Base-by-base conservation (phyloP, 1,140 invertebrate genomes). In the Antheraea mylitta region DNA sequence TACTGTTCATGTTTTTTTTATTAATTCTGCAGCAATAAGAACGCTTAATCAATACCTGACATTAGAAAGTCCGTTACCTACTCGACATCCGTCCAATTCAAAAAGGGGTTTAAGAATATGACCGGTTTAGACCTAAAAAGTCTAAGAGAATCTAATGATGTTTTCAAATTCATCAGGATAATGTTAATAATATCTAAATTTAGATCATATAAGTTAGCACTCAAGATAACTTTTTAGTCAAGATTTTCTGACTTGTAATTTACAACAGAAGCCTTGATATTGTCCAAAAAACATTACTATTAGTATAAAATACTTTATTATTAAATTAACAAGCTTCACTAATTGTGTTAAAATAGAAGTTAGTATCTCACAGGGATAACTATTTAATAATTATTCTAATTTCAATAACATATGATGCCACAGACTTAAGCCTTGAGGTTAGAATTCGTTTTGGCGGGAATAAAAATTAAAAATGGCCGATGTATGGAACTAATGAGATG, bases 91-190 rank as follows among this genome's bases (percentile, higher is more conserved):
- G 45, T 53, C 16, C 45, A 53, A 53, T 16, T 53, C 5, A 16
- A 53, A 53, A 53, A 13, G 45, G 11, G 61, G 78, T 77, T 70
- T 80, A 84, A 83, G 79, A 75, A 72, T 85, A 82, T 83, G 80
- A 82, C 70, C 16, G 58, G 18, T 70, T 69, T 77, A 87, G 79
- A 88, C 81, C 69, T 87, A 78, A 86, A 53, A 53, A 81, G 81
- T 91, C 87, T 83, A 87, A 91, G 89, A 83, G 74, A 80, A 84
- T 37, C 11, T 38, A 9, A 8, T 42, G 38, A 42, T 0, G 38
- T 42, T 42, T 8, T 9, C 2, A 42, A 42, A 42, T 11, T 42
- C 7, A 7, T 42, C 38, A 9, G 38, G 7, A 30, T 30, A 30
- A 30, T 30, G 1, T 30, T 4, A n/a, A n/a, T n/a, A n/a, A n/a